Base-by-base conservation (phyloP, 2,113 vertebrate genomes). In the crab-eating macaque (Macaca fascicularis) region DNA sequence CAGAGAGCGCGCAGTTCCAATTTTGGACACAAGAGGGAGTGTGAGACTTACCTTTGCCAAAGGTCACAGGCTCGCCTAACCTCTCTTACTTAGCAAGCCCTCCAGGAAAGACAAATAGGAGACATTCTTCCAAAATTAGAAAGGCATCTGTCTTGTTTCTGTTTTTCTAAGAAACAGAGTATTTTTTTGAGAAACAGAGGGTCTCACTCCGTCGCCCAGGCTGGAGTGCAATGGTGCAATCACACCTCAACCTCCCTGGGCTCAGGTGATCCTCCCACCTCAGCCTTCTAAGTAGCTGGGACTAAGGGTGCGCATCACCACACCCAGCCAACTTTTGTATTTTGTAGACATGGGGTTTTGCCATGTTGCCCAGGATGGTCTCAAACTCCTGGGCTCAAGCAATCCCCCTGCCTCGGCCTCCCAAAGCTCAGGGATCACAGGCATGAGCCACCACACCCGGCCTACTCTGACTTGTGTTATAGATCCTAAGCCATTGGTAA, bases 21-120 rank as follows among this genome's bases (percentile, higher is more conserved):
- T 35, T 59, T 74, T 1, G 9, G 91, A 67, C 97, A 96, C 92
- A 92, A 96, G 98, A 69, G 84, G 97, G 98, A 70, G 82, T 5
- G 78, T 55, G 90, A 96, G 92, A 92, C 72, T 92, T 92, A 50
- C 27, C 87, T 94, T 74, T 38, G 52, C n/a, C 45, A 74, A 95
- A 69, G 23, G 19, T 74, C 61, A 20, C 76, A 50, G 69, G 5
- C 9, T 25, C 12, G 16, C 67, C 67, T 1, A 11, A 43, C 12
- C 50, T 80, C 14, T n/a, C n/a, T 93, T n/a, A 48, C 32, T 93
- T n/a, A 69, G 40, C 45, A 69, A 84, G n/a, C 20, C 13, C 40
- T 57, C 13, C 3, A 32, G 69, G 74, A 78, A 84, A 88, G 76
- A 90, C 16, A 59, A 64, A 32, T 17, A 82, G 40, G 57, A 95